Conservation (phyloP, 2,113 vertebrate genomes). For the Podocnemis expansa region DNA sequence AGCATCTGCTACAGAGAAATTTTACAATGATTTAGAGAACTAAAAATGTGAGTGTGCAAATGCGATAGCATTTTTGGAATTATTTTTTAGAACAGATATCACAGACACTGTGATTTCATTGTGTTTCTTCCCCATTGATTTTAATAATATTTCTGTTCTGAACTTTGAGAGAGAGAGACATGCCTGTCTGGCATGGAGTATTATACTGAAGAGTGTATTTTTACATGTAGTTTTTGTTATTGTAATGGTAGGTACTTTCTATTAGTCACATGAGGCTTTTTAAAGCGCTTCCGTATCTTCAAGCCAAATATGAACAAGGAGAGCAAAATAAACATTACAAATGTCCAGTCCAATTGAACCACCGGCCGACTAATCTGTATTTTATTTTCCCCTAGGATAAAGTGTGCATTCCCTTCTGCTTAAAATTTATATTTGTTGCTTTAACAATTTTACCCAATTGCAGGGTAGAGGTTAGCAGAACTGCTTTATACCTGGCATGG, state of each 20-base stretch:
- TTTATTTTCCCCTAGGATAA: slow-evolving; percentile 47
- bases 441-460: neutral
- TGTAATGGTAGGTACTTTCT: neutral
- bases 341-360: neutral
- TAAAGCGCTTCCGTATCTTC: neutral
- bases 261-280: neutral
- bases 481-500: neutral
- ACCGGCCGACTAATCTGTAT: neutral
- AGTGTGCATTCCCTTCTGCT: slow-evolving; percentile 50
- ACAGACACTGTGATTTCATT: neutral
- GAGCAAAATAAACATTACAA: neutral
- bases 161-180: neutral
- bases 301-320: neutral
- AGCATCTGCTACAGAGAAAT: neutral
- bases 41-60: neutral
- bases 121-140: neutral
- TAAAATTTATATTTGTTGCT: neutral
- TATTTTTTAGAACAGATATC: neutral
- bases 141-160: neutral
- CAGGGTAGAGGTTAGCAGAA: neutral
- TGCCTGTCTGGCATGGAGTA: neutral
- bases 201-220: neutral
- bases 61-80: neutral
- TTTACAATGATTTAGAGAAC: neutral
- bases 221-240: neutral